A percentile compares a stretch with the other conserved stretches of the same genome.
phyloP scores from a whole-genome alignment of 2,797 vertebrate genomes.

The Catharus ustulatus region DNA sequence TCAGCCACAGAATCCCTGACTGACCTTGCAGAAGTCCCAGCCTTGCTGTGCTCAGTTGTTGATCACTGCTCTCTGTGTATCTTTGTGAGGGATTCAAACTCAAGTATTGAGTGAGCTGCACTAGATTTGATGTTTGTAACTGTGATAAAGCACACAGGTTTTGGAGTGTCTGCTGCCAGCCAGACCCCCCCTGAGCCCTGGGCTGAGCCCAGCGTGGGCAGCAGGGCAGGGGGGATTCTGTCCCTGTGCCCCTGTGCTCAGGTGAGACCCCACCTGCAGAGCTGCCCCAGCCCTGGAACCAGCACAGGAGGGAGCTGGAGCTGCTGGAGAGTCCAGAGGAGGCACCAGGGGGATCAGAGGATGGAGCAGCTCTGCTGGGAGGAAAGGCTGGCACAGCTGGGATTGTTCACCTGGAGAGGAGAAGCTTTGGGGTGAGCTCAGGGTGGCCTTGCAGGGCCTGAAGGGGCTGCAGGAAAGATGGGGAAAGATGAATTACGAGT shows the following conservation, averaged over 20 bases:
- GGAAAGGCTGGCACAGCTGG: not conserved
- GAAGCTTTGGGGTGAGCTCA: not conserved
- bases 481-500: accelerated
- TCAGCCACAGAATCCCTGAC: not conserved
- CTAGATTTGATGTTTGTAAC: not conserved
- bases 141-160: not conserved
- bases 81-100: not conserved
- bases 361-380: not conserved
- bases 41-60: not conserved
- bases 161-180: not conserved
- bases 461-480: accelerated
- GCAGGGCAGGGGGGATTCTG: not conserved
- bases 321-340: not conserved
- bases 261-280: not conserved
- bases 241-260: not conserved
- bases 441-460: accelerated
- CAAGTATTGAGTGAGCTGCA: not conserved
- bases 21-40: not conserved
- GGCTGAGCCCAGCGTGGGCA: not conserved
- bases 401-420: not conserved
- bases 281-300: not conserved
- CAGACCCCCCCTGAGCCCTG: not conserved
- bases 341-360: not conserved
- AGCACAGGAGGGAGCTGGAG: not conserved
- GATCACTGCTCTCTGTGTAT: not conserved